Base-by-base conservation (phyloP, 2,113 vertebrate species). In the Bubo bubo region DNA sequence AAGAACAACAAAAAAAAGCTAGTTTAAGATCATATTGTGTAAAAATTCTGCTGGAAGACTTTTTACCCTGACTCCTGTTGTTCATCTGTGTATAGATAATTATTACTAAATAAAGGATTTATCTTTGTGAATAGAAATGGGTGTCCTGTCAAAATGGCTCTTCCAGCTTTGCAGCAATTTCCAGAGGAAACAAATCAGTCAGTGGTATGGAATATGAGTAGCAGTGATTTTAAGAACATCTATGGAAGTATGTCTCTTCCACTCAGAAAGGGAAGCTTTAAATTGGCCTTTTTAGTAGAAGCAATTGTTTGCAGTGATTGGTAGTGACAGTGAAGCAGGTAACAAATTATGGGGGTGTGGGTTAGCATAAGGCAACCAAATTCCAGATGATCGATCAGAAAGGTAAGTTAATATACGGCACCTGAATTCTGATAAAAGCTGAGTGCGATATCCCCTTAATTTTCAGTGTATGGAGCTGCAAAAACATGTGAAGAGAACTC, bases 21-120 rank as follows among this genome's bases (percentile, higher is more conserved):
- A 8, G 12, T 50, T 34, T 90, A 63, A 94, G 90, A 85, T 52
- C 49, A 34, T 56, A 79, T 34, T 75, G 70, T 93, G 68, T 96
- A 89, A 90, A 96, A 34, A 39, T 70, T 94, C 63, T 80, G 23
- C 67, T 79, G 82, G 90, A 87, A 92, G 81, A 21, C 28, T 62
- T 72, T 77, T 86, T 91, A 56, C 53, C 74, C 86, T 3, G 14
- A 26, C 74, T 92, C 90, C 92, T 79, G 59, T 77, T 96, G 85
- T 95, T 96, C 85, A 62, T 79, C 68, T 89, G 64, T 96, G 83
- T 94, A 41, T 84, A 93, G 95, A 88, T 80, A 96, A 96, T 97
- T 95, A 87, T 87, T 95, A 75, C 79, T 86, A 83, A 97, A 98
- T 97, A 98, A 98, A 98, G 52, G 86, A 66, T 86, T 71, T 97